phyloP scores from a whole-genome alignment of 2,113 vertebrate species.

The Euleptes europaea region DNA sequence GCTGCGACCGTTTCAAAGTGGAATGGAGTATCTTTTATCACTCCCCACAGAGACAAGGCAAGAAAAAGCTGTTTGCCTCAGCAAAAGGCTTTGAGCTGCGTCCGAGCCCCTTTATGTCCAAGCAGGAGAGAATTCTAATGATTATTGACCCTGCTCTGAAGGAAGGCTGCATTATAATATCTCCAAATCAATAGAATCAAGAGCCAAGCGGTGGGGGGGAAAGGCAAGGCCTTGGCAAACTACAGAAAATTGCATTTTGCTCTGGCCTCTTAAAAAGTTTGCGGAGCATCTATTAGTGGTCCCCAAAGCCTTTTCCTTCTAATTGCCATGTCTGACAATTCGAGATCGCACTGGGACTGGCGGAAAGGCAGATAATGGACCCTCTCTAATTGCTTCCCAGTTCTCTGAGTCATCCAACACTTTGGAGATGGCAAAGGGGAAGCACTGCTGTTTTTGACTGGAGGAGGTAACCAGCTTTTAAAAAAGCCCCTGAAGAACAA shows the following conservation, averaged over 20 bases:
- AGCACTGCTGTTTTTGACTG: constrained; percentile 25
- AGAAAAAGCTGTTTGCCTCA: constrained; percentile 41
- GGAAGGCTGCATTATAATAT: constrained; percentile 55
- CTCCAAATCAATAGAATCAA: constrained; percentile 51
- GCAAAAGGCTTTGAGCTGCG: constrained; percentile 52
- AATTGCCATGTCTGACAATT: constrained; percentile 65
- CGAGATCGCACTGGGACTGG: constrained; percentile 31
- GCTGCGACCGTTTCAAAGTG: neutral
- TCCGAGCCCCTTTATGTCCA: constrained; percentile 48
- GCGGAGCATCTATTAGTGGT: constrained; percentile 54
- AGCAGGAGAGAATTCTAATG: constrained; percentile 51
- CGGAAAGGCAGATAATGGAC: constrained; percentile 61
- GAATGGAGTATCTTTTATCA: constrained; percentile 19
- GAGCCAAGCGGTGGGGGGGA: constrained; percentile 17
- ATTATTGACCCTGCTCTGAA: constrained; percentile 56
- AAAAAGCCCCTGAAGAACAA: constrained; percentile 52
- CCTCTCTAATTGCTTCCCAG: constrained; percentile 68
- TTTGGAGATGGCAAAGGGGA: constrained; percentile 55
- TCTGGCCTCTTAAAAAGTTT: constrained; percentile 61
- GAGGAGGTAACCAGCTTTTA: constrained; percentile 54
- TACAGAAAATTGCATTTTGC: constrained; percentile 47
- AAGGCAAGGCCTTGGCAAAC: constrained; percentile 41
- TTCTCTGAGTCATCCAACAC: constrained; percentile 57
- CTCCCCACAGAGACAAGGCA: constrained; percentile 43
- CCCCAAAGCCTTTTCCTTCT: constrained; percentile 65